Base-by-base conservation (phyloP, 1,140 invertebrate species). In the Diabrotica undecimpunctata region DNA sequence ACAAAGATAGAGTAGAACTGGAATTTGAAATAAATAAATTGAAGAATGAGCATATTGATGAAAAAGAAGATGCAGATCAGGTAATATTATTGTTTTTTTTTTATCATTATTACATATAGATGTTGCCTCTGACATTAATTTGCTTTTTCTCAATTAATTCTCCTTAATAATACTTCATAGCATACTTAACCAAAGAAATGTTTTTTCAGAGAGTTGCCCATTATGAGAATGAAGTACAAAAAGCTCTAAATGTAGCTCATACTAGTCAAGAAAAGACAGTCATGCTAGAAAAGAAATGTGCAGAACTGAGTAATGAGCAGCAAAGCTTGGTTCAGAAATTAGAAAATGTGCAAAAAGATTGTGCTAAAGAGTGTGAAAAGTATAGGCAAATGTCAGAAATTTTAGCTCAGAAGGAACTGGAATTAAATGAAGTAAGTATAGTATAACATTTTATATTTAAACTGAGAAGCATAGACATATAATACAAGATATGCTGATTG, bases 211-310 rank as follows among this genome's bases (percentile, higher is more conserved):
- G 58, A 64, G n/a, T 50, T 5, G 82, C 81, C 66, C 83, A 84
- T 52, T 84, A 83, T 72, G 87, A 90, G 79, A 79, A 80, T 9
- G 87, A 90, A 81, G 75, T 88, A 5, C 85, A 86, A 36, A 87
- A 88, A 80, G 83, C 85, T 51, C 76, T 89, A 57, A 84, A 86
- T 71, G 71, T 88, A 25, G 86, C 87, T 6, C 84, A 87, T 39
- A 85, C 85, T 10, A 88, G 85, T 72, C 86, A 89, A 79, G 85
- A 87, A 59, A 89, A 90, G 77, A 83, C 75, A 62, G 52, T 78
- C 73, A 61, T 69, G 75, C 59, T 79, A 75, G 65, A 78, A 70
- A 70, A 75, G 64, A 61, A 64, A 53, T 72, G 67, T 61, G 36
- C 64, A 0, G 59, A 69, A 13, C 14, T 75, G 14, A 59, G 67